Base-by-base conservation (phyloP, 1,140 invertebrate species). In the Calosoma granatense region DNA sequence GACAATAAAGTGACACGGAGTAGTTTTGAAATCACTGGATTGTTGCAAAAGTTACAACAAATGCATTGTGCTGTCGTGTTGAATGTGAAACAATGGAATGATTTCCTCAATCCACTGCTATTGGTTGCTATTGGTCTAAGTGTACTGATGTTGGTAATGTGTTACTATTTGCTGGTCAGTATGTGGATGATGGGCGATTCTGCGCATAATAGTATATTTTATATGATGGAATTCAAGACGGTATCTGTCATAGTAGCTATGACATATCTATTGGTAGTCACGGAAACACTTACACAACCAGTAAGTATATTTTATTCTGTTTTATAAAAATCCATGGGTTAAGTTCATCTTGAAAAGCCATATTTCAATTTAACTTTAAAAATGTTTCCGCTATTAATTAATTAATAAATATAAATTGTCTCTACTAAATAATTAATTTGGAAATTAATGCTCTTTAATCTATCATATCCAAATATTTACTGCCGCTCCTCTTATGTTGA, bases 221-320 rank as follows among this genome's bases (percentile, higher is more conserved):
- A 47, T 47, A 47, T 47, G 41, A 11, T 47, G 41, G 41, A 47
- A 17, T 47, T 47, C 17, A 47, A 47, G 17, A 47, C 41, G 9
- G 6, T 9, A 12, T 4, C 17, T 6, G 3, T 47, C 17, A 47
- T 47, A 12, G 4, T 6, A 4, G 9, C 6, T 47, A 47, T 47
- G 41, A 47, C 9, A 12, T 47, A 47, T 47, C 17, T 47, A 17
- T 47, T 47, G 15, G 17, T 47, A 4, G 17, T 47, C 15, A 47
- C 41, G 4, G 41, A 47, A 4, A 11, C 41, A 17, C 17, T 47
- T 4, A 4, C 6, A 47, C 3, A 47, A 12, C 41, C 41, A 11
- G 41, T 47, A 47, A 47, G 41, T 47, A 12, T 36, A 36, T 36
- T 36, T 36, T 36, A 36, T 36, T 36, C 6, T 36, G n/a, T 36